Base-by-base conservation (phyloP, 2,888 invertebrate species). In the Oligia latruncula region DNA sequence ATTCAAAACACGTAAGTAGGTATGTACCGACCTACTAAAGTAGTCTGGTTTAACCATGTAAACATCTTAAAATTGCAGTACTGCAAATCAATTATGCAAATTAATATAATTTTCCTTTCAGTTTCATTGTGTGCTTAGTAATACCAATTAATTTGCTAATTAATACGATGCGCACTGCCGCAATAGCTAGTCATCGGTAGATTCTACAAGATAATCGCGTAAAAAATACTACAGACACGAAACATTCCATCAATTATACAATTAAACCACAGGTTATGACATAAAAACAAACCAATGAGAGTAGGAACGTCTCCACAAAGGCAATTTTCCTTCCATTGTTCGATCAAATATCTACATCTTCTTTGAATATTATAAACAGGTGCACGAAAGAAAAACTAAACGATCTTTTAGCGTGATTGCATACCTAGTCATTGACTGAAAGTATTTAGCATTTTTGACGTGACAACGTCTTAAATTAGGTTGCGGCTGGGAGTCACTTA, bases 181-280 rank as follows among this genome's bases (percentile, higher is more conserved):
- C 82, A 87, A 58, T 78, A 78, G 66, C 67, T 73, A 72, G 70
- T 78, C 77, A 78, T 83, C 77, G 40, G 67, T 77, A 77, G 77
- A 74, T 74, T 66, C 60, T 70, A 35, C 77, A 73, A 77, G 81
- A 81, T 84, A 85, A 81, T 73, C 74, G 67, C 67, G 66, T 75
- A 82, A 86, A 83, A 89, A 77, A 73, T 78, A 87, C 79, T 81
- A 76, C 68, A 80, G 85, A 89, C 93, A 93, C 92, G 93, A 93
- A 92, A 88, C 89, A 89, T 91, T 91, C 91, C 89, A 87, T 78
- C 89, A 90, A 92, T 92, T 91, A 90, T 87, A 88, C 90, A 90
- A 90, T 92, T 89, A 90, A 81, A 82, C 43, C 78, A 86, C 83
- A 86, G 79, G 88, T 91, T 91, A 89, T 83, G 87, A 85, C 83